Conservation (phyloP, 2,888 invertebrate genomes). For the Ennomos quercinarius region DNA sequence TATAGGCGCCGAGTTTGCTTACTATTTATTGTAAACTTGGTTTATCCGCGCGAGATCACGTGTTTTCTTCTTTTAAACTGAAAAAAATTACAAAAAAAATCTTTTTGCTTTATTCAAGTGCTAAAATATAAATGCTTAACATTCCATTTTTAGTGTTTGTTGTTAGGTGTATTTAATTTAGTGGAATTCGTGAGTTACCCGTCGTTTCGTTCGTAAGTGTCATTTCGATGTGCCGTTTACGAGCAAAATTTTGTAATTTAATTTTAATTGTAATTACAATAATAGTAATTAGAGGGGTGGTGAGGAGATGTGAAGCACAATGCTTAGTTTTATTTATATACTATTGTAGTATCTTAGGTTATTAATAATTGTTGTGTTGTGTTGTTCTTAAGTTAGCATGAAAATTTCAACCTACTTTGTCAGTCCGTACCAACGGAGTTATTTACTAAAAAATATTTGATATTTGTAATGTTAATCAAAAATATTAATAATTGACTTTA, state of each 20-base stretch:
- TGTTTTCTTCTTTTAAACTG: conserved; percentile 45
- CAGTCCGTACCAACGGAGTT: conserved; percentile 45
- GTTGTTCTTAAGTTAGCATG: conserved; percentile 71
- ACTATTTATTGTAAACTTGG: conserved; percentile 81
- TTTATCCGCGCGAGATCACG: conserved; percentile 61
- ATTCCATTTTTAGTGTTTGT: conserved; percentile 73
- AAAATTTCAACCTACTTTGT: conserved; percentile 64
- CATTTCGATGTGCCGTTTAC: conserved; percentile 39
- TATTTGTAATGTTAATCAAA: conserved; percentile 59
- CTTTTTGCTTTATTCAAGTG: conserved; percentile 60
- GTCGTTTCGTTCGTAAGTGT: conserved; percentile 44
- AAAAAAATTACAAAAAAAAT: conserved; percentile 52
- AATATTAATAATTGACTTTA: conserved; percentile 34
- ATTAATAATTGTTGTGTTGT: conserved; percentile 77
- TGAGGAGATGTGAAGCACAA: conserved; percentile 68
- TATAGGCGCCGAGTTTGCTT: conserved; percentile 58
- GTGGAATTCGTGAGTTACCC: conserved; percentile 74
- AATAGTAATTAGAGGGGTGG: conserved; percentile 48
- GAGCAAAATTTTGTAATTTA: conserved; percentile 46
- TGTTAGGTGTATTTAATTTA: conserved; percentile 76
- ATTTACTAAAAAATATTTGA: conserved; percentile 42
- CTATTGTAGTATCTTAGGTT: conserved; percentile 71
- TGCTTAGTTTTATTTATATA: conserved; percentile 63
- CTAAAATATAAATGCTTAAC: conserved; percentile 68
- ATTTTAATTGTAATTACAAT: conserved; percentile 54